Base-by-base conservation (phyloP, 2,113 vertebrate species). In the Lates calcarifer region DNA sequence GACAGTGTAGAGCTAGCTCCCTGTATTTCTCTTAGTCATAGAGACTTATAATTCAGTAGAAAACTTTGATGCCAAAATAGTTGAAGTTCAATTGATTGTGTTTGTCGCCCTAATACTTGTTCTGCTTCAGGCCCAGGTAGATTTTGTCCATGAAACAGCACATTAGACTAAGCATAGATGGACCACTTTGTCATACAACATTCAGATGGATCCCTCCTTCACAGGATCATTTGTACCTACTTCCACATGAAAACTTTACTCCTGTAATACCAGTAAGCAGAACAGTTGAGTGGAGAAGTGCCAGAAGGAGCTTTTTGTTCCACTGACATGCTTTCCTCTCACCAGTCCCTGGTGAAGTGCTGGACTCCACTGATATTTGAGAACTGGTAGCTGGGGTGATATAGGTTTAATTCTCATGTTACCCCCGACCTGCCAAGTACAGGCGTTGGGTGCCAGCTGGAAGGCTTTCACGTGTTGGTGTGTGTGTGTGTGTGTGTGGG, bases 321-420 rank as follows among this genome's bases (percentile, higher is more conserved):
- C 86, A 81, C 78, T 90, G 87, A 92, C 89, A 90, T 82, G 90
- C 89, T 91, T 87, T 82, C 90, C 87, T 89, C 86, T 89, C 87
- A 71, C 61, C 37, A 35, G 86, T 95, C 95, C 94, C 95, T 74
- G 65, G 95, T 94, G 95, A 89, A 90, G 90, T 89, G 91, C 95
- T 96, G 95, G 93, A 94, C 94, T 94, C 93, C 90, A 77, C 91
- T 95, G 95, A 96, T 96, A 96, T 95, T 96, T 95, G 90, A 93
- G 90, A 90, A 90, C 71, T 88, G 94, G 90, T 94, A 94, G 91
- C 90, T 87, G 86, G 90, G 89, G 94, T 82, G 77, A 93, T 95
- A 93, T 94, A 96, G 95, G 94, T 95, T 95, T 95, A 95, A 95
- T 93, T 95, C 95, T 94, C 92, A 90, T 93, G 94, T 91, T 93